Base-by-base conservation (phyloP, 2,888 invertebrate genomes). In the Hemicrepidius hirtus region DNA sequence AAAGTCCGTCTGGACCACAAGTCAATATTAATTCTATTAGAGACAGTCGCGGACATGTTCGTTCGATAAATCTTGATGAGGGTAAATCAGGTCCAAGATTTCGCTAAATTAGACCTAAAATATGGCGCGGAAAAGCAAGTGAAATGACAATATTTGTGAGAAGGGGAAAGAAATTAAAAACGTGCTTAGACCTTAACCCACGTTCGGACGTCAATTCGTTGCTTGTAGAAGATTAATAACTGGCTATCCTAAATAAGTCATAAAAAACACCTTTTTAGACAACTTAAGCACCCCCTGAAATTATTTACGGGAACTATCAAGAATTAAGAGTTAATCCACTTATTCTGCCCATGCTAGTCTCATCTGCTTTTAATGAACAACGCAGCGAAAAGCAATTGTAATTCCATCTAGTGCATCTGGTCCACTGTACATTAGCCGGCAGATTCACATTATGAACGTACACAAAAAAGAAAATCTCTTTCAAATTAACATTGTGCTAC, bases 11-110 rank as follows among this genome's bases (percentile, higher is more conserved):
- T 40, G 13, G 40, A 10, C n/a, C 28, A 63, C 55, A 55, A 64
- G 69, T 57, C 63, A 41, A 71, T 50, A 67, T 71, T 71, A 67
- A 71, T 67, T 71, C 37, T 41, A 62, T 62, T 50, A 64, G 59
- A 64, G 62, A 50, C 32, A 20, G 55, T 46, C 44, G 53, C n/a
- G 21, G 71, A 74, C 75, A 73, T 68, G 76, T 76, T 73, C 74
- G 75, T 76, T 74, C 78, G 75, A 75, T 86, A 85, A 86, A 86
- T 86, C 85, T 84, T 83, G 83, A 84, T 84, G 82, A 83, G 84
- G 81, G 85, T 85, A 86, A 86, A 86, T 86, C 85, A 85, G 83
- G 80, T 79, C 75, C 82, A 80, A 84, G 82, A 84, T 84, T 84
- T 84, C 80, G 79, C 81, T 82, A 84, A 85, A 85, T 85, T 85